These are phyloP conservation scores for Diphyllodes magnificus DNA, from an alignment of 2,113 vertebrate species.

Conservation along the genomic window DNA sequence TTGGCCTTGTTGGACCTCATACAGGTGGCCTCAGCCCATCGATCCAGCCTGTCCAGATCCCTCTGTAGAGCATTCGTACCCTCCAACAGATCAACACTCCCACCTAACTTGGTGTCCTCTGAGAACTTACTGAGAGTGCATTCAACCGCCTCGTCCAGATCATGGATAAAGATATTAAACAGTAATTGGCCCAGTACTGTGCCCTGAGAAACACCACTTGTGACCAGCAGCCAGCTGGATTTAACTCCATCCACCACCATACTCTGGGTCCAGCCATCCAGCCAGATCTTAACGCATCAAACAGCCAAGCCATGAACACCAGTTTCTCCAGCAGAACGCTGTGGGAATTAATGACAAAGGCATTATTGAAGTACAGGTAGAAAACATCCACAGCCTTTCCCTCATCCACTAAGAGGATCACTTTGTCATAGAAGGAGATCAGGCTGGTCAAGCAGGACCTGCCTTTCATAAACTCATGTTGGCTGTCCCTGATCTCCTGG, in stretches of 20 bases:
- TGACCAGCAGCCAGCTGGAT: background rate
- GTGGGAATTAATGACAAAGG: background rate
- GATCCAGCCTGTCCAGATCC: background rate
- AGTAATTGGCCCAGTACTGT: too few species aligned
- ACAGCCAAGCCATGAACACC: background rate
- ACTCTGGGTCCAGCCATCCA: background rate
- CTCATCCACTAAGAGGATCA: background rate
- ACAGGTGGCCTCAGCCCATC: fast-evolving
- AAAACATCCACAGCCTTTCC: background rate
- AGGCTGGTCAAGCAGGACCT: background rate
- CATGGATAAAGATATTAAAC: background rate
- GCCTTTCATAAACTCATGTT: background rate
- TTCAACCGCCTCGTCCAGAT: background rate
- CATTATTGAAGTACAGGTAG: background rate
- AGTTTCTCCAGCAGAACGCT: background rate
- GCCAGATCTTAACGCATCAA: background rate
- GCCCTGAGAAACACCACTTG: background rate
- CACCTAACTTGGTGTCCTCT: background rate
- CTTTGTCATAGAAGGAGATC: background rate
- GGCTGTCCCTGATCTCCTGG: background rate
- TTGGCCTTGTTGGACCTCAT: background rate
- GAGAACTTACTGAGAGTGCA: background rate
- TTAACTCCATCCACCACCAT: background rate
- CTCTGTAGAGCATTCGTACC: background rate
- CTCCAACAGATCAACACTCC: background rate